Evolutionary conservation across 2,797 vertebrate species (phyloP), one percentile per base, ranked within the genome.

Genomic region (Poeciliopsis infans): DNA sequence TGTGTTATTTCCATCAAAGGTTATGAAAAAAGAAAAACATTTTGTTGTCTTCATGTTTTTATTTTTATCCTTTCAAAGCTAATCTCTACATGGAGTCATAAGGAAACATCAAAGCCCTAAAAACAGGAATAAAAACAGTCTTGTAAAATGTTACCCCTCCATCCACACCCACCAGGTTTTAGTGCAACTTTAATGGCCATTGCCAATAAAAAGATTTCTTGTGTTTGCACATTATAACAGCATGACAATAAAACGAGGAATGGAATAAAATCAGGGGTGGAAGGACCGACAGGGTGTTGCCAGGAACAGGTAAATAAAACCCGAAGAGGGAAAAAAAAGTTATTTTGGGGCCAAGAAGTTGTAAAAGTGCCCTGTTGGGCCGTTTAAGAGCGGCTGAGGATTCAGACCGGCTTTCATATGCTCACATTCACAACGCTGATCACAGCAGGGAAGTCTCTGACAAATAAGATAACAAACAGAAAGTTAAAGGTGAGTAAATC

Each of bases 111-210:
- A 66, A 66, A 66, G 64, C 36, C 3, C 15, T 72, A 61, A 68
- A 79, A 47, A 4, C 0, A 75, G 55, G 72, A 68, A 18, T 72
- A 12, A 43, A 43, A 75, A 75, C 2, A 25, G 80, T 55, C n/a
- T 59, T 28, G 7, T 79, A 82, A 80, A 78, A 80, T 47, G 47
- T 79, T 23, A 10, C n/a, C 51, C 23, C 53, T 36, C 41, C 16
- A 49, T 75, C 76, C 88, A 86, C 88, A 77, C 77, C 85, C 90
- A 86, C 49, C 69, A 79, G 0, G 13, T 76, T 94, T 91, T 89
- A 90, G 82, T 86, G 55, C 74, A 78, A 79, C 15, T 61, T 47
- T 76, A 81, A 91, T 79, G 75, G 75, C 71, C 71, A 43, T 1
- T 79, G 47, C 68, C 87, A 81, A 92, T 92, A 89, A 92, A 90